phyloP scores from a whole-genome alignment of 2,797 vertebrate genomes.

The Eutrigla gurnardus region DNA sequence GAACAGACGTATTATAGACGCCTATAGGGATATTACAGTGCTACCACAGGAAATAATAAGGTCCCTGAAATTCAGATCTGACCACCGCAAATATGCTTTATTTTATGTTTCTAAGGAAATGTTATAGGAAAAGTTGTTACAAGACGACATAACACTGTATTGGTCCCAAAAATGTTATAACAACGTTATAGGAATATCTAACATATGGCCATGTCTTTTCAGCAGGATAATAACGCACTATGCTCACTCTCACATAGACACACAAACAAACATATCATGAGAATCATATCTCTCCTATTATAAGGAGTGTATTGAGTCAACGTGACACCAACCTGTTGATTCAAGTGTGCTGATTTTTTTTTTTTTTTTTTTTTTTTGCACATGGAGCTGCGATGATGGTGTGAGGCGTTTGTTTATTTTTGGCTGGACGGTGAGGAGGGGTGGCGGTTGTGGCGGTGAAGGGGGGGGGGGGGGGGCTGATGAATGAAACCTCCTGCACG shows the following conservation, averaged over 20 bases:
- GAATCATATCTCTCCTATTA: not conserved
- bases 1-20: conserved; percentile 41
- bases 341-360: conserved; percentile 29
- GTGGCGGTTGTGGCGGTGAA: conserved; percentile 9
- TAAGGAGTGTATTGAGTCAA: conserved; percentile 7
- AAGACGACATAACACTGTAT: not conserved
- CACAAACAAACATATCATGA: not conserved
- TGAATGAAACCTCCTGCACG: conserved; percentile 77
- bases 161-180: not conserved
- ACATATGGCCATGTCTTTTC: not conserved
- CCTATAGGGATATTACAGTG: conserved; percentile 55
- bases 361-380: conserved; percentile 11
- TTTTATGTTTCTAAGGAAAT: conserved; percentile 29
- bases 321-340: conserved; percentile 60
- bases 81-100: conserved; percentile 17
- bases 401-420: conserved; percentile 69
- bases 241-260: not conserved
- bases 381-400: conserved; percentile 56
- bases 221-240: not conserved
- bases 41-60: conserved; percentile 51
- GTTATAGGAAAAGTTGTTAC: conserved; percentile 18
- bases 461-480: conserved; percentile 12
- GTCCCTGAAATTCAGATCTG: conserved; percentile 13
- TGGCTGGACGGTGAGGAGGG: conserved; percentile 44
- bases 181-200: not conserved